Evolutionary conservation across 2,888 invertebrate genomes (phyloP).

Genomic region (Caenorhabditis imperialis): DNA sequence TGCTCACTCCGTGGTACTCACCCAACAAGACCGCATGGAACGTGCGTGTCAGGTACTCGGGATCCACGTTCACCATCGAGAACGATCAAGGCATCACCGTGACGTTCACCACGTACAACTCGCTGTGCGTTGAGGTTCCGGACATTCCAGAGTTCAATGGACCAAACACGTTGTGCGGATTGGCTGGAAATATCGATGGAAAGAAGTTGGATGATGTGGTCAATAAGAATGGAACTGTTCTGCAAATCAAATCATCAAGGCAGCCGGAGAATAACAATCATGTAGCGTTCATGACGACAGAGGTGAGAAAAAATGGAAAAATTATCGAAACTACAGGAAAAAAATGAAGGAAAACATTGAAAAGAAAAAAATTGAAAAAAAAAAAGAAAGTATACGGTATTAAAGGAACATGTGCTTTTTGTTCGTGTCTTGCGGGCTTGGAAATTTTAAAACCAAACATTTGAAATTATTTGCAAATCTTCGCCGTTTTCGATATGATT

Average conservation of each 20-base stretch:
- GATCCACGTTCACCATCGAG: constrained; percentile 54
- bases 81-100: constrained; percentile 60
- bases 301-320: constrained; percentile 13
- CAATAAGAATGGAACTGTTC: constrained; percentile 49
- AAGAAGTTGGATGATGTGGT: constrained; percentile 65
- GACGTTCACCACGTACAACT: constrained; percentile 51
- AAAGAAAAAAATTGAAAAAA: too few relatives aligned
- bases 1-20: constrained; percentile 66
- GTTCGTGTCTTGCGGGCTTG: too few relatives aligned
- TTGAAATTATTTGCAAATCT: too few relatives aligned
- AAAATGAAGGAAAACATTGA: too few relatives aligned
- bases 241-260: constrained; percentile 32
- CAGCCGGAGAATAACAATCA: constrained; percentile 44
- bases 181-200: constrained; percentile 70
- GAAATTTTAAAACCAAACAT: too few relatives aligned
- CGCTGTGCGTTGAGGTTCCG: constrained; percentile 63
- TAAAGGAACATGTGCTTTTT: too few relatives aligned
- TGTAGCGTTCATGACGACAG: constrained; percentile 37
- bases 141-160: constrained; percentile 67
- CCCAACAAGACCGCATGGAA: constrained; percentile 55
- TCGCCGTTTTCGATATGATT: too few relatives aligned
- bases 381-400: too few relatives aligned
- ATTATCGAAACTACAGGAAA: too few relatives aligned
- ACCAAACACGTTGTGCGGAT: constrained; percentile 65
- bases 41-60: constrained; percentile 44